Conservation (phyloP, 2,113 vertebrate genomes). For the Cryptomyrus ogoouensis region DNA sequence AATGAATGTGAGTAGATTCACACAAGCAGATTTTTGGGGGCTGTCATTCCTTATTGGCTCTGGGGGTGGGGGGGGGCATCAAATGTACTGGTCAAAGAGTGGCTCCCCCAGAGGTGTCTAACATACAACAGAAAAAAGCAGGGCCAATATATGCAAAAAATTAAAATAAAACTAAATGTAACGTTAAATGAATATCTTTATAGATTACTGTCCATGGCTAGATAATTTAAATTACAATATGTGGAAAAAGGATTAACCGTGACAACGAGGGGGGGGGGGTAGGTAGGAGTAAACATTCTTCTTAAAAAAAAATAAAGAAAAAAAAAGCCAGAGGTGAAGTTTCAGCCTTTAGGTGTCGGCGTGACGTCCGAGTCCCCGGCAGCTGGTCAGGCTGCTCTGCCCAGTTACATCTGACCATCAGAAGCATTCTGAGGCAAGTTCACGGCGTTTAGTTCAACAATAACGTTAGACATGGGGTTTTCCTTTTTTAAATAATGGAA, state of each 20-base stretch:
- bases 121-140: conserved; percentile 51
- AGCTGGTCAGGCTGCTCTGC: conserved; percentile 70
- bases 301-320: neutral
- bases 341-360: conserved; percentile 67
- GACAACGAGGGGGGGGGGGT: neutral
- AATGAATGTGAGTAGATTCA: conserved; percentile 29
- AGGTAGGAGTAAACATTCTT: neutral
- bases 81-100: conserved; percentile 48
- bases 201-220: conserved; percentile 67
- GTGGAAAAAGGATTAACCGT: conserved; percentile 59
- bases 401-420: conserved; percentile 58
- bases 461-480: conserved; percentile 1
- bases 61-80: neutral
- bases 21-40: conserved; percentile 11
- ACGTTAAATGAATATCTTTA: conserved; percentile 69
- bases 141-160: conserved; percentile 70
- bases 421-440: conserved; percentile 54
- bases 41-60: conserved; percentile 10
- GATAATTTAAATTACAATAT: conserved; percentile 69
- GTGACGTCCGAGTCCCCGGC: conserved; percentile 57
- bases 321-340: conserved; percentile 76
- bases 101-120: conserved; percentile 35
- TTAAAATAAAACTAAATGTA: conserved; percentile 70
- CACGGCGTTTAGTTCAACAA: conserved; percentile 69
- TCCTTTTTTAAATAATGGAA: conserved; percentile 59